A percentile compares a stretch with the other conserved stretches of the same genome.
Conservation (phyloP, 2,113 vertebrate genomes). For the Scopus umbretta region DNA sequence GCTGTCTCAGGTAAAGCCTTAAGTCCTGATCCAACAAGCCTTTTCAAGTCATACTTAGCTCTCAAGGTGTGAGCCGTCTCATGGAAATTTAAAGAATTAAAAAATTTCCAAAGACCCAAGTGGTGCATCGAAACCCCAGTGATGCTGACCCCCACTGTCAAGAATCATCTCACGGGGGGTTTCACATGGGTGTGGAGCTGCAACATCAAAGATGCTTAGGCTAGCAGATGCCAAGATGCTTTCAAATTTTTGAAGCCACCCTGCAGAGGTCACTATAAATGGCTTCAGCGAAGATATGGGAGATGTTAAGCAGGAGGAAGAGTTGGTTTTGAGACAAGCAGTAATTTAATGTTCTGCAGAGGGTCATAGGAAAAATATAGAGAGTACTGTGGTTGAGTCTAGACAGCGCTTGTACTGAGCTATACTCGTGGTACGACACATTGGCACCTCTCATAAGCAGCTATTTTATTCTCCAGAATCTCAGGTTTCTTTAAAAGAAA, state of each 20-base stretch:
- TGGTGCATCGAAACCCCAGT: neutral
- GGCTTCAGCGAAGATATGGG: neutral
- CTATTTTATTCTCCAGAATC: neutral
- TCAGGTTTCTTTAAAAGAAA: neutral
- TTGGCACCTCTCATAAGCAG: neutral
- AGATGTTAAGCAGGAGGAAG: neutral
- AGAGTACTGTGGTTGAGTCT: neutral
- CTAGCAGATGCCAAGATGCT: neutral
- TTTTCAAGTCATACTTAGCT: neutral
- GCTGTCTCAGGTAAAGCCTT: neutral
- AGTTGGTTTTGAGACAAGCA: neutral
- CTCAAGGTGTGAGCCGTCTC: neutral
- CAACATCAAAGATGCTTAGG: neutral
- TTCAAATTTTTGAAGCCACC: neutral
- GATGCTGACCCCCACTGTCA: neutral
- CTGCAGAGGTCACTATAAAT: neutral
- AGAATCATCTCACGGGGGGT: neutral
- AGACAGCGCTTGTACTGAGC: neutral
- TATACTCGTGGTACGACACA: neutral
- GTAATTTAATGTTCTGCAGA: neutral
- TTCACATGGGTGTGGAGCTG: neutral
- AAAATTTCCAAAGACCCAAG: neutral
- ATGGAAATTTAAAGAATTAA: neutral
- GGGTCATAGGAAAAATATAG: neutral
- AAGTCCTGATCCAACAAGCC: neutral